Percentiles rank a stretch among this genome's conserved stretches.
Evolutionary conservation across 2,888 invertebrate genomes (phyloP).

Genomic region (Ophraella communa): DNA sequence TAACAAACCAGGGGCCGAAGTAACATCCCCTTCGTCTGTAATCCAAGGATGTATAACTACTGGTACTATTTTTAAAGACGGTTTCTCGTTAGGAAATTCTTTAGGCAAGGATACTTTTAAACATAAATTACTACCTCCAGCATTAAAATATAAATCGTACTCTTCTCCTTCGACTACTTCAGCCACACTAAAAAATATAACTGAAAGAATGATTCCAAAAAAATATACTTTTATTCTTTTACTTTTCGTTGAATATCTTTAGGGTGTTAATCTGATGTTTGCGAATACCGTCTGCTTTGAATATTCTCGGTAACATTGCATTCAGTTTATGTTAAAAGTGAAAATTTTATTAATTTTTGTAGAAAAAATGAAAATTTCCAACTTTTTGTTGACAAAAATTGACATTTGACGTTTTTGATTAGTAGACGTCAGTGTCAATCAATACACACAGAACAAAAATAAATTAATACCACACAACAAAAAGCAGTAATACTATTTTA

Average conservation of each 20-base stretch:
- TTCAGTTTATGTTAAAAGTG: not conserved
- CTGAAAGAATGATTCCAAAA: not conserved
- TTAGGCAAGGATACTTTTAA: constrained; percentile 71
- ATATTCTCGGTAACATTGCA: constrained; percentile 65
- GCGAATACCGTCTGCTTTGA: constrained; percentile 66
- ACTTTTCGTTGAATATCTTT: constrained; percentile 84
- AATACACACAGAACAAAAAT: too few species aligned
- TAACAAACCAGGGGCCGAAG: constrained; percentile 76
- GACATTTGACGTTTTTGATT: not conserved
- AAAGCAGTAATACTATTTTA: too few species aligned
- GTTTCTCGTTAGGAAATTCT: constrained; percentile 80
- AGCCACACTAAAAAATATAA: constrained; percentile 64
- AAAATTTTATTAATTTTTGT: too few species aligned
- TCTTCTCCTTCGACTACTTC: constrained; percentile 75
- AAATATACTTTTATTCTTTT: constrained; percentile 43
- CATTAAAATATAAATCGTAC: constrained; percentile 74
- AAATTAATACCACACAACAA: too few species aligned
- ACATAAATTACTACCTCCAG: constrained; percentile 70
- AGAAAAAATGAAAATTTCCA: not conserved
- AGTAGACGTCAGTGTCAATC: too few species aligned
- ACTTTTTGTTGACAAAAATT: constrained; percentile 1
- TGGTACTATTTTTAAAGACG: constrained; percentile 72
- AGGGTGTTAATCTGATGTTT: constrained; percentile 81
- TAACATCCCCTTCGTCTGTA: constrained; percentile 71
- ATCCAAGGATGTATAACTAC: constrained; percentile 76